Base-by-base conservation (phyloP, 2,888 invertebrate species). In the Bugulina stolonifera region DNA sequence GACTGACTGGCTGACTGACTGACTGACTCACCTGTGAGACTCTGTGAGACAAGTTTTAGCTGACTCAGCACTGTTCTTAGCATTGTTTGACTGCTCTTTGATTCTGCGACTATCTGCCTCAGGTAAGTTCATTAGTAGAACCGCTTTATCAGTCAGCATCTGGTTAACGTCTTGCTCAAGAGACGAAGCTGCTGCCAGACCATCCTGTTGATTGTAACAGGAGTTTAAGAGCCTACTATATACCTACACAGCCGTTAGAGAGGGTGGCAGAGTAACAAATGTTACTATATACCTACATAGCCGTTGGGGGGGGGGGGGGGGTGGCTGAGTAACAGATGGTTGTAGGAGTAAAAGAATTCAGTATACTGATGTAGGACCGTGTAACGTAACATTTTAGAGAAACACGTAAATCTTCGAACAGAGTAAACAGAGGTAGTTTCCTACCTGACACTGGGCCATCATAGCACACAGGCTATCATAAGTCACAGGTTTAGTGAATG, bases 131-230 rank as follows among this genome's bases (percentile, higher is more conserved):
- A 64, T 64, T 14, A 32, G 64, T 18, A 64, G 32, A 2, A 25
- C 64, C 25, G 64, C 22, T 32, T 64, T 64, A 32, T 64, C 64
- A 22, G 22, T 64, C 29, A 64, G 64, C 32, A 64, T 29, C n/a
- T 32, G 2, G 10, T 32, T 64, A 1, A 64, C 64, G 32, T 3
- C 32, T n/a, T 10, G 29, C 32, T 32, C 64, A 3, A 29, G 32
- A 18, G 64, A 25, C 5, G 10, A 27, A 25, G 27, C 32, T 18
- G 64, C 34, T 32, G 27, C 5, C 32, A 64, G 29, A 34, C 27
- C 32, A 27, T 64, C 27, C 64, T 57, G 23, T 5, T 57, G 57
- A 52, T 52, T 10, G 52, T 18, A 10, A 52, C 10, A 52, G 10
- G 18, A 14, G 52, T 18, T 18, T 14, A 52, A 52, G 52, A 52